phyloP scores from a whole-genome alignment of 1,140 invertebrate genomes.

The Drosophila pseudoananassae region DNA sequence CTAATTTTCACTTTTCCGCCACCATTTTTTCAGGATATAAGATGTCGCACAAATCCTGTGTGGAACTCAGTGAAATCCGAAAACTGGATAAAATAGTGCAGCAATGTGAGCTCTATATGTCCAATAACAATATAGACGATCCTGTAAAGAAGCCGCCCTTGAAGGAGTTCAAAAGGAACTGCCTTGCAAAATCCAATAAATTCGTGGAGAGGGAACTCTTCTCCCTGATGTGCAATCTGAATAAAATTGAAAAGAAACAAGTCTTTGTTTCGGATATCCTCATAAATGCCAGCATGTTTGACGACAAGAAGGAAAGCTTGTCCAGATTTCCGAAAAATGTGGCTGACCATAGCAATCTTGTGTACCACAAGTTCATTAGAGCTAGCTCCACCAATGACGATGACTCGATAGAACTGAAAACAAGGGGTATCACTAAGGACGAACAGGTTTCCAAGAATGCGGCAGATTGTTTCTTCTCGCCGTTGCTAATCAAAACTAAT shows the following conservation, averaged over 20 bases:
- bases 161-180: constrained; percentile 55
- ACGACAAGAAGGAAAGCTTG: constrained; percentile 49
- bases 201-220: constrained; percentile 68
- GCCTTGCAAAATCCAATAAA: constrained; percentile 52
- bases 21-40: constrained; percentile 33
- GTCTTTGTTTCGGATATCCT: constrained; percentile 69
- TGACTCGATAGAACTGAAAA: constrained; percentile 18
- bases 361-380: constrained; percentile 47
- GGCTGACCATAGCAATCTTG: constrained; percentile 31
- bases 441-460: neutral
- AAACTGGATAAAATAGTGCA: constrained; percentile 72
- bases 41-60: constrained; percentile 71
- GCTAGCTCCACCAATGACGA: constrained; percentile 10
- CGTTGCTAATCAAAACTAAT: constrained; percentile 25
- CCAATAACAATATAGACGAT: constrained; percentile 53
- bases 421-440: constrained; percentile 1
- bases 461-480: constrained; percentile 41
- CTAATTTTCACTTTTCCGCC: constrained; percentile 5
- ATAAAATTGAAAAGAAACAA: constrained; percentile 63
- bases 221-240: constrained; percentile 66
- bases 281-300: constrained; percentile 63
- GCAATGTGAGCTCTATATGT: constrained; percentile 74
- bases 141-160: constrained; percentile 36
- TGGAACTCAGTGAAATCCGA: constrained; percentile 73
- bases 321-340: constrained; percentile 40